phyloP scores from a whole-genome alignment of 2,888 invertebrate genomes.

The Atherix ibis region DNA sequence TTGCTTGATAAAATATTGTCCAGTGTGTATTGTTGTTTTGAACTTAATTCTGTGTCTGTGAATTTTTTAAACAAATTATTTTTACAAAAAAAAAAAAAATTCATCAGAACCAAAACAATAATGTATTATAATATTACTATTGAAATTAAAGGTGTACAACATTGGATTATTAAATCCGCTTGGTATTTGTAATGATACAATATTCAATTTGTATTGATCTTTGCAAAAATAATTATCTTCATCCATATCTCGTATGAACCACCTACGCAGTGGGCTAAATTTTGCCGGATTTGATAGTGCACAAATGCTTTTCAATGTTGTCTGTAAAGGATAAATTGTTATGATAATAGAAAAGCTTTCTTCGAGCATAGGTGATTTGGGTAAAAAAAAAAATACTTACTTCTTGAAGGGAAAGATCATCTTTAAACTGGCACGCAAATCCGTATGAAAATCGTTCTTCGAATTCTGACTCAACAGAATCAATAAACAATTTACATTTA shows the following conservation, averaged over 20 bases:
- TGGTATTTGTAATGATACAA: constrained; percentile 26
- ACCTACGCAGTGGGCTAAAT: constrained; percentile 21
- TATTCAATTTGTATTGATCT: constrained; percentile 28
- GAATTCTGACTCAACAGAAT: constrained; percentile 17
- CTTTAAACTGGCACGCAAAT: constrained; percentile 19
- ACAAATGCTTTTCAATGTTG: constrained; percentile 15
- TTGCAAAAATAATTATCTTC: constrained; percentile 23
- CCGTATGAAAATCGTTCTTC: constrained; percentile 22
- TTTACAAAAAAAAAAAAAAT: background rate
- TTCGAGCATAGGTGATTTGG: too few relatives aligned
- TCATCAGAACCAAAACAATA: background rate
- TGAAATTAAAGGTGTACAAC: constrained; percentile 20
- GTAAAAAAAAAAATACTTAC: too few relatives aligned
- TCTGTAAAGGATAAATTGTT: too few relatives aligned
- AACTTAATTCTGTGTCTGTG: constrained; percentile 19
- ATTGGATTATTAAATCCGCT: constrained; percentile 28
- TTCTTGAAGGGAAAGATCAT: constrained; percentile 10
- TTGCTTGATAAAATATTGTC: constrained; percentile 18
- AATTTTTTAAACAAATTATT: background rate
- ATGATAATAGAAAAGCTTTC: too few relatives aligned
- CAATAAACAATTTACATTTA: constrained; percentile 22
- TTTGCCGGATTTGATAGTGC: constrained; percentile 21
- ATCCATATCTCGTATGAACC: constrained; percentile 21
- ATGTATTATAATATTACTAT: constrained; percentile 14
- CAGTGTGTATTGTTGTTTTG: constrained; percentile 21